A percentile compares a stretch with the other conserved stretches of the same genome.
phyloP scores from a whole-genome alignment of 2,113 vertebrate species.

The Lophochroa leadbeateri region DNA sequence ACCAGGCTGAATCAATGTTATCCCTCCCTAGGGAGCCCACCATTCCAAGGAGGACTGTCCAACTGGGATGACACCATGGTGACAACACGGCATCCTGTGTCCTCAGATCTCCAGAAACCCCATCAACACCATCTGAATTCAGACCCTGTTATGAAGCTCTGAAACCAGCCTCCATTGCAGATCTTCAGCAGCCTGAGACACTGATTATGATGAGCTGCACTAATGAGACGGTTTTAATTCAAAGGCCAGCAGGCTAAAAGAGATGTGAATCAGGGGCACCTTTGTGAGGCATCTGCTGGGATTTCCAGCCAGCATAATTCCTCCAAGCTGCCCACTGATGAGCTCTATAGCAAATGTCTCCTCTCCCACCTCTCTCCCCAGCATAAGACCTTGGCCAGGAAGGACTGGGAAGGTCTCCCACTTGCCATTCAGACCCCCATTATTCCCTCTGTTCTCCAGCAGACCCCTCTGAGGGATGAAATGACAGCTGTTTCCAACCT shows the following conservation, averaged over 20 bases:
- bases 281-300: conserved; percentile 27
- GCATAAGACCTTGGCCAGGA: not conserved
- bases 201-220: not conserved
- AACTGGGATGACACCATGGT: not conserved
- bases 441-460: not conserved
- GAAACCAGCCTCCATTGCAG: not conserved
- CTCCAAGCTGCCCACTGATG: not conserved
- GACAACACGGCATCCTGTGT: not conserved
- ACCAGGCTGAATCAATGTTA: not conserved
- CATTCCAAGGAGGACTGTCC: not conserved
- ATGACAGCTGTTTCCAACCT: not conserved
- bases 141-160: not conserved
- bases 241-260: conserved; percentile 44
- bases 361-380: not conserved
- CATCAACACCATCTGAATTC: not conserved
- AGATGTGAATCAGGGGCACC: conserved; percentile 25
- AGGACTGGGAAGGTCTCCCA: not conserved
- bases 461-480: not conserved
- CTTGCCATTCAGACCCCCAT: not conserved
- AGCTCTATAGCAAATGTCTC: conserved; percentile 1
- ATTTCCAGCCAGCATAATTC: not conserved
- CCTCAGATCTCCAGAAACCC: not conserved
- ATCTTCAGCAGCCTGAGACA: conserved; percentile 7
- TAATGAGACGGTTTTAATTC: conserved; percentile 48
- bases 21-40: not conserved